Conservation (phyloP, 2,113 vertebrate species). For the Carettochelys insculpta region DNA sequence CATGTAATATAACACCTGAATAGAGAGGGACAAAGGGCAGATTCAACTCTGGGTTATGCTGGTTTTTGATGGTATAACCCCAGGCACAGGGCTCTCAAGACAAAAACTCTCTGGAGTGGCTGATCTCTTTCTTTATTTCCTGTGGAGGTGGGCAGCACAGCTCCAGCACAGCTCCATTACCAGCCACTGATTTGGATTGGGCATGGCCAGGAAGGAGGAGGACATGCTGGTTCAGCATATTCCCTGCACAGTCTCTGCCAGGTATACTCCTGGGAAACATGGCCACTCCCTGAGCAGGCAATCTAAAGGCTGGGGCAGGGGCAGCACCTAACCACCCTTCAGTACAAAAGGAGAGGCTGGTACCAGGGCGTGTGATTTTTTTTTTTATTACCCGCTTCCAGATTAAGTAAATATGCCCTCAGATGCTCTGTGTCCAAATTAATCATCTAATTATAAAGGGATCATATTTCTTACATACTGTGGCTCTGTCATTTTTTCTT, state of each 20-base stretch:
- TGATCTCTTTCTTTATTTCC: background rate
- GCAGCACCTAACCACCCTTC: background rate
- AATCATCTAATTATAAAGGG: background rate
- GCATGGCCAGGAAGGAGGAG: background rate
- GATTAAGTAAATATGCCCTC: background rate
- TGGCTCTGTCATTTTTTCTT: background rate
- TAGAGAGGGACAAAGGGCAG: background rate
- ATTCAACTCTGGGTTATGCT: background rate
- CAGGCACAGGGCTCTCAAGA: background rate
- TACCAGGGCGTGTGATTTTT: background rate
- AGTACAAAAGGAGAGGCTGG: background rate
- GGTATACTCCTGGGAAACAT: background rate
- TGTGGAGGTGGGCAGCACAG: background rate
- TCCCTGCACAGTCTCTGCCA: background rate
- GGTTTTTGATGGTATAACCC: background rate
- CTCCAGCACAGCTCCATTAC: background rate
- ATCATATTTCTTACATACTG: background rate
- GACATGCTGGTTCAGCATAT: background rate
- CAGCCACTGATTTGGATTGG: background rate
- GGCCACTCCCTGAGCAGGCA: background rate
- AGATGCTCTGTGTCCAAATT: background rate
- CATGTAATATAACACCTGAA: background rate
- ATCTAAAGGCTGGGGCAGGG: background rate
- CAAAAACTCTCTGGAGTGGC: background rate
- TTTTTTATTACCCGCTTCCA: background rate